A percentile compares a stretch with the other conserved stretches of the same genome.
Evolutionary conservation across 1,140 invertebrate species (phyloP).

Genomic region (Heterodera schachtii): DNA sequence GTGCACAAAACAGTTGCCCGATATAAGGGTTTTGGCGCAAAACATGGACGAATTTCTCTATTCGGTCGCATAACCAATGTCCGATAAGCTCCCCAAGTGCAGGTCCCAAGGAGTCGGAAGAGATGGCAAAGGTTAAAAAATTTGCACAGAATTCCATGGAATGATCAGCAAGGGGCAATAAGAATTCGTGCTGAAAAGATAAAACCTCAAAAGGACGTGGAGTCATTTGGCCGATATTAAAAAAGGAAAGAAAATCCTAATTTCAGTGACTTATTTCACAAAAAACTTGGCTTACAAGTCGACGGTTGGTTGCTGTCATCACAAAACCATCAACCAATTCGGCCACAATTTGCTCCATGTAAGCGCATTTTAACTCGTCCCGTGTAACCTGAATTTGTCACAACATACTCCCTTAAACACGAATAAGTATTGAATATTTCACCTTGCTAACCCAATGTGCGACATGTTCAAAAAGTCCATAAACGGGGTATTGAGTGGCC

Average conservation of each 20-base stretch:
- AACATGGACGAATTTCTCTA: constrained; percentile 15
- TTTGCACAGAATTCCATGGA: constrained; percentile 24
- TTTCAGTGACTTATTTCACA: not conserved
- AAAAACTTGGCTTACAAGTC: not conserved
- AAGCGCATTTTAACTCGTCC: constrained; percentile 23
- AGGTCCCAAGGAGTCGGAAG: constrained; percentile 13
- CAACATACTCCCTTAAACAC: not conserved
- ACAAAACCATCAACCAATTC: constrained; percentile 30
- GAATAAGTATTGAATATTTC: not conserved
- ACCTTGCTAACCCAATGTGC: constrained; percentile 22
- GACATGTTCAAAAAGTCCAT: constrained; percentile 24
- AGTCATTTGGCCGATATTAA: no score
- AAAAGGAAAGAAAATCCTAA: not conserved
- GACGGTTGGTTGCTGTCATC: not conserved
- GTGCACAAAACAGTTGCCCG: constrained; percentile 17
- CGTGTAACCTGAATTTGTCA: constrained; percentile 14
- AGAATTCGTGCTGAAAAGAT: constrained; percentile 7
- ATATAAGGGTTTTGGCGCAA: constrained; percentile 7
- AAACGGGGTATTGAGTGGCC: constrained; percentile 19
- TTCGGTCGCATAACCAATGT: constrained; percentile 3
- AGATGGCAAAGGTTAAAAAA: constrained; percentile 15
- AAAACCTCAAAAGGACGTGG: not conserved
- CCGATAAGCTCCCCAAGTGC: constrained; percentile 10
- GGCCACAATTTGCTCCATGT: constrained; percentile 23
- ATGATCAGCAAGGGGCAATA: constrained; percentile 6